Conservation (phyloP, 2,888 invertebrate genomes). For the Lysandra bellargus region DNA sequence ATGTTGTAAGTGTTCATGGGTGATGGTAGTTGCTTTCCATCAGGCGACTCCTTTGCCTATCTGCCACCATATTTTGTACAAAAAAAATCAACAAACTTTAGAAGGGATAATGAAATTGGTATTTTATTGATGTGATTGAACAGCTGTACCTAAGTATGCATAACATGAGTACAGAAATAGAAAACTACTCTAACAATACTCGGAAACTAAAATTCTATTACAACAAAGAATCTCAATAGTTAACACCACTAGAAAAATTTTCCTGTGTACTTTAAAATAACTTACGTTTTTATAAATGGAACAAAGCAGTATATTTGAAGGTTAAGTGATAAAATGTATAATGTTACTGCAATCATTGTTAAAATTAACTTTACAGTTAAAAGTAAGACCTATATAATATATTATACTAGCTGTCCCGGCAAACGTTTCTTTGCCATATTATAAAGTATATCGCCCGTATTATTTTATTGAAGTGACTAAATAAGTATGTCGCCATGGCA, state of each 20-base stretch:
- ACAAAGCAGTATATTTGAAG: slow-evolving; percentile 12
- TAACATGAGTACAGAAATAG: background rate
- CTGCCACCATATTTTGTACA: too few relatives aligned
- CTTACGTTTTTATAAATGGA: background rate
- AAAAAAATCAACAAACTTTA: too few relatives aligned
- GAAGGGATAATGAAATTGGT: background rate
- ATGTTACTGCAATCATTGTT: background rate
- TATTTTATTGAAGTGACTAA: too few relatives aligned
- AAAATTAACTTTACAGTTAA: background rate
- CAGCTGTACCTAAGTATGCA: background rate
- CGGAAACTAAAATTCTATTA: background rate
- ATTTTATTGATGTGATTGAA: background rate
- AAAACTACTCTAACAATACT: background rate
- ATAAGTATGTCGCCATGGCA: too few relatives aligned
- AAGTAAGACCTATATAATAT: background rate
- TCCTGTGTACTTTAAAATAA: background rate
- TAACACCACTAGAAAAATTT: background rate
- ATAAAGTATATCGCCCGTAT: too few relatives aligned
- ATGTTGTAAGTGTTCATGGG: too few relatives aligned
- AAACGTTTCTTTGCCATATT: too few relatives aligned
- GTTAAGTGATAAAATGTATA: slow-evolving; percentile 7
- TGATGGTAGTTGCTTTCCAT: too few relatives aligned
- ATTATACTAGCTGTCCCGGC: too few relatives aligned
- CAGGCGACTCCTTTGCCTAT: too few relatives aligned
- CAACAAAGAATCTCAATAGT: background rate